These are phyloP conservation scores for Penaeus japonicus DNA, from an alignment of 1,140 invertebrate species.

Conservation along the genomic window DNA sequence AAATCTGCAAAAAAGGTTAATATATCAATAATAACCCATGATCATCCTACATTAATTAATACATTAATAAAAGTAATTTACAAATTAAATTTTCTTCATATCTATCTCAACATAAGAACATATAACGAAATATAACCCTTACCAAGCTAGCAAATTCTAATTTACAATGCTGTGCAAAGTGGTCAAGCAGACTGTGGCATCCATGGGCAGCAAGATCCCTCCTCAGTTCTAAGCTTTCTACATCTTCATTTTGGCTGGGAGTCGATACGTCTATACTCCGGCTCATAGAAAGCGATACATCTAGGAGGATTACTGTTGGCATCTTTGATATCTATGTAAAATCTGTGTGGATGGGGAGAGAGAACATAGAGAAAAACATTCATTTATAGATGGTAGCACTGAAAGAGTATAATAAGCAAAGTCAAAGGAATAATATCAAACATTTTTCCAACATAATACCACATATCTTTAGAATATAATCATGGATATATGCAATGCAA, in stretches of 20 bases:
- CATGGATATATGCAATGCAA: too few relatives aligned
- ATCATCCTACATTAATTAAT: too few relatives aligned
- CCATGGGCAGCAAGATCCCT: slow-evolving; percentile 80
- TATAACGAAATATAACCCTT: slow-evolving; percentile 61
- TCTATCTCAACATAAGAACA: slow-evolving; percentile 76
- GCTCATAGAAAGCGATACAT: slow-evolving; percentile 82
- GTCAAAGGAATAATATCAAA: too few relatives aligned
- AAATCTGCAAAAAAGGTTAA: too few relatives aligned
- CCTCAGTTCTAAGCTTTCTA: slow-evolving; percentile 72
- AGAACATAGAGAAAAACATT: too few relatives aligned
- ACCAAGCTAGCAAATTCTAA: slow-evolving; percentile 92
- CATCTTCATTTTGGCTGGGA: slow-evolving; percentile 63
- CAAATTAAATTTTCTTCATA: slow-evolving; percentile 68
- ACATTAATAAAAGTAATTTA: neutral
- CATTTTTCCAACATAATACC: too few relatives aligned
- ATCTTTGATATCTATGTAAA: slow-evolving; percentile 64
- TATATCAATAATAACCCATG: too few relatives aligned
- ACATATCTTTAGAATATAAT: too few relatives aligned
- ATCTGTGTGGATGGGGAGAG: too few relatives aligned
- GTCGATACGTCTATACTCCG: slow-evolving; percentile 66
- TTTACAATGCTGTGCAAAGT: slow-evolving; percentile 81
- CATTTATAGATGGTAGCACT: too few relatives aligned
- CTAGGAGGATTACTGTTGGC: slow-evolving; percentile 81
- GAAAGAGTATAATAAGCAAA: too few relatives aligned
- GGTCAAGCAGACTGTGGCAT: slow-evolving; percentile 84